These are phyloP conservation scores for Episyrphus balteatus DNA, from an alignment of 1,140 invertebrate genomes.

Conservation along the genomic window DNA sequence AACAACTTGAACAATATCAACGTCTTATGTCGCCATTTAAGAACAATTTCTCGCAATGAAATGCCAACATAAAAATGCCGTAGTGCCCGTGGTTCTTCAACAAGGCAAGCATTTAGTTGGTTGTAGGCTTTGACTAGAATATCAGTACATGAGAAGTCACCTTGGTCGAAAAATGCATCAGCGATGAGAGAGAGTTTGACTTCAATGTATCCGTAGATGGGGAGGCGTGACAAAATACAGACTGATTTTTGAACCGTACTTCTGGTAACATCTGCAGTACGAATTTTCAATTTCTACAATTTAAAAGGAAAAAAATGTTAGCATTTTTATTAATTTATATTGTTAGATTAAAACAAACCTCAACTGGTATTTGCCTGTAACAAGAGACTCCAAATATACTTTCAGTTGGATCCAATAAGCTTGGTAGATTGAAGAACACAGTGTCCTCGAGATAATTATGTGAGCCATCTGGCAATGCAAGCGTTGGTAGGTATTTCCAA, in stretches of 20 bases:
- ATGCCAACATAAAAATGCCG: constrained; percentile 36
- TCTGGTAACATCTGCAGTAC: constrained; percentile 93
- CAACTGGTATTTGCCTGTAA: constrained; percentile 93
- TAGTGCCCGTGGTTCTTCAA: constrained; percentile 47
- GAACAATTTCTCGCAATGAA: constrained; percentile 29
- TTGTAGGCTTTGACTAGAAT: constrained; percentile 86
- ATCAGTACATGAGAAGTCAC: constrained; percentile 82
- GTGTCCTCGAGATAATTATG: constrained; percentile 95
- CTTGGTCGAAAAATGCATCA: constrained; percentile 92
- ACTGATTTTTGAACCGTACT: constrained; percentile 85
- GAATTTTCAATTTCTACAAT: constrained; percentile 80
- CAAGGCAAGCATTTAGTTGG: constrained; percentile 80
- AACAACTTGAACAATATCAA: constrained; percentile 89
- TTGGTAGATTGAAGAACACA: constrained; percentile 92
- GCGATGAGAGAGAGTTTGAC: constrained; percentile 94
- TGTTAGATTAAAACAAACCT: constrained; percentile 46
- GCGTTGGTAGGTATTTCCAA: constrained; percentile 91
- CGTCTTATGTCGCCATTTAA: constrained; percentile 79
- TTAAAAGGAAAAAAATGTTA: constrained; percentile 15
- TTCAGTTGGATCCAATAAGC: constrained; percentile 64
- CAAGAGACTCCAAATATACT: constrained; percentile 96
- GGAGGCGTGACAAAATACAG: constrained; percentile 77
- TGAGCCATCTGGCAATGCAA: constrained; percentile 94
- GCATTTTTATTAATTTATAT: not conserved
- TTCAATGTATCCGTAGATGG: constrained; percentile 85